Conservation (phyloP, 2,113 vertebrate species). For the Tonatia bakeri region DNA sequence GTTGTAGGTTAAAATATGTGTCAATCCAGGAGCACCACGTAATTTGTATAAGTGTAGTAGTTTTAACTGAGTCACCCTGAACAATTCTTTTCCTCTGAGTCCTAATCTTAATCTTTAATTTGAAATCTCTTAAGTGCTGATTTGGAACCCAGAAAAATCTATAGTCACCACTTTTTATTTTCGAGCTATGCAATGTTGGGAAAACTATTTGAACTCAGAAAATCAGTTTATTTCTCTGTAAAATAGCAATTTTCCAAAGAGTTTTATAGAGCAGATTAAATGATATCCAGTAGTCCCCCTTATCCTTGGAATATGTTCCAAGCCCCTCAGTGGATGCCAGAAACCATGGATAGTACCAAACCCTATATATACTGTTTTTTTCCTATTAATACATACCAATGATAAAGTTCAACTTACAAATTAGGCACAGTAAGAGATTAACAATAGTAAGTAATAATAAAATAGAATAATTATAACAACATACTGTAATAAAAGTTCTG, state of each 20-base stretch:
- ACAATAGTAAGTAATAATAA: not conserved
- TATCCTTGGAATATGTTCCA: not conserved
- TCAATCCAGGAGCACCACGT: not conserved
- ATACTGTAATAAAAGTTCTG: not conserved
- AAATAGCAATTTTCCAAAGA: not conserved
- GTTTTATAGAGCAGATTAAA: not conserved
- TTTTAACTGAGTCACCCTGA: not conserved
- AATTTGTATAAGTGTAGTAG: not conserved
- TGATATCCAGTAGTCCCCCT: not conserved
- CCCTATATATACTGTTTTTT: not conserved
- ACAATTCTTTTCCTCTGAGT: not conserved
- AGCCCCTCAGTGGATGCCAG: not conserved
- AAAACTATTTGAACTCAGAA: constrained; percentile 15
- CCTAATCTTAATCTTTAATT: not conserved
- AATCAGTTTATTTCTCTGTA: not conserved
- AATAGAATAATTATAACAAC: not conserved
- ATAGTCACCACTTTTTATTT: not conserved
- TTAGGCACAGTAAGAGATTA: not conserved
- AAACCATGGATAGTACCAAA: not conserved
- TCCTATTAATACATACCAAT: too few species aligned
- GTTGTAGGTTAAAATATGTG: not conserved
- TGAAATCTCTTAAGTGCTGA: not conserved
- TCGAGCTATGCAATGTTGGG: not conserved
- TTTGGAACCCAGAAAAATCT: not conserved
- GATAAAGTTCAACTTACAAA: not conserved